phyloP scores from a whole-genome alignment of 2,797 vertebrate species.

The Bradypodion ventrale region DNA sequence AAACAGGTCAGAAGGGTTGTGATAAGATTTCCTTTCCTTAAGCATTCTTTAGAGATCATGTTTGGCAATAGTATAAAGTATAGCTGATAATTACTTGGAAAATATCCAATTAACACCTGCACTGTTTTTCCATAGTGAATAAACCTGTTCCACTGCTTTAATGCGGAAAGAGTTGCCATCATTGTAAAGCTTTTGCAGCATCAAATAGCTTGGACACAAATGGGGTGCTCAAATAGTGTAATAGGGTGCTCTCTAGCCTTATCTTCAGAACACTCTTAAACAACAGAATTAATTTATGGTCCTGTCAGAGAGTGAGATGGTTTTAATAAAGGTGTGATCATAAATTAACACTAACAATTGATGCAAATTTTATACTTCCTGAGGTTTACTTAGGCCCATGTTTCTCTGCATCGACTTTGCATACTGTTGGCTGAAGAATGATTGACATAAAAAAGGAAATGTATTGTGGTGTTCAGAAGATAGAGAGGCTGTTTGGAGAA shows the following conservation, averaged over 20 bases:
- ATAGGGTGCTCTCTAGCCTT: slow-evolving; percentile 59
- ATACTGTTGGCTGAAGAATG: slow-evolving; percentile 41
- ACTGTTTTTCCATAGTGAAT: slow-evolving; percentile 46
- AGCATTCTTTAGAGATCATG: slow-evolving; percentile 1
- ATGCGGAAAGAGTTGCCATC: slow-evolving; percentile 20
- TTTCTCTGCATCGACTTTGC: slow-evolving; percentile 40
- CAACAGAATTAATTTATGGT: slow-evolving; percentile 65
- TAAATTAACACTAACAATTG: slow-evolving; percentile 61
- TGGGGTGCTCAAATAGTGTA: slow-evolving; percentile 50
- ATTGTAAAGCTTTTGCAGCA: slow-evolving; percentile 41
- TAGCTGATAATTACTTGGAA: slow-evolving; percentile 50
- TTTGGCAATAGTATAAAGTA: slow-evolving; percentile 39
- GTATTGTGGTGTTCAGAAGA: not conserved
- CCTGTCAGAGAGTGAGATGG: slow-evolving; percentile 51
- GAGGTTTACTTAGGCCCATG: slow-evolving; percentile 49
- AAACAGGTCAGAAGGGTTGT: not conserved
- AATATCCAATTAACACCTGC: slow-evolving; percentile 34
- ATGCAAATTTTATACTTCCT: slow-evolving; percentile 45
- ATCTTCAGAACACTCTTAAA: slow-evolving; percentile 56
- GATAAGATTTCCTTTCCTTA: slow-evolving; percentile 33
- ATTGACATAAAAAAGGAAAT: slow-evolving; percentile 48
- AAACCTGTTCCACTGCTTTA: slow-evolving; percentile 14
- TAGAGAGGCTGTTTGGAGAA: slow-evolving; percentile 50
- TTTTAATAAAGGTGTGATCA: slow-evolving; percentile 59
- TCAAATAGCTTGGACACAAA: slow-evolving; percentile 33